Base-by-base conservation (phyloP, 64 coral and sea anemone genomes). In the Orbicella faveolata region DNA sequence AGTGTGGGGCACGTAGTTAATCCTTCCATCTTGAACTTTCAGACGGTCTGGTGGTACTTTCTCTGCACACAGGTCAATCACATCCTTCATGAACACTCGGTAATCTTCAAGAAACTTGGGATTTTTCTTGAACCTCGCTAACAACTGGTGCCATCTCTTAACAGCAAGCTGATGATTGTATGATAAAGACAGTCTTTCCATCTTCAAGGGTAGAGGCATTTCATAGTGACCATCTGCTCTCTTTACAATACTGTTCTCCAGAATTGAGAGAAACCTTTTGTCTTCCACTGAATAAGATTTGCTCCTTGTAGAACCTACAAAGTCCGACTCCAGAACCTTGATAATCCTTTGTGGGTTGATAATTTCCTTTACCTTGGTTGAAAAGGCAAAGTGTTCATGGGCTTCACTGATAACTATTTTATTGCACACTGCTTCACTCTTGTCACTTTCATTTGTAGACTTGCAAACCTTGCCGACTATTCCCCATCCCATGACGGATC, bases 401-500 rank as follows among this genome's bases (percentile, higher is more conserved):
- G 33, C n/a, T 88, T 30, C 30, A 30, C 30, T 30, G 30, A 30
- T 30, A 30, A 30, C 30, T 30, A 30, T 30, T 30, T 30, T 30
- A 30, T 30, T 63, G 21, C 84, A 93, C 41, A 83, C 78, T 75
- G 78, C 52, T 83, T 84, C 68, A 61, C 54, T 75, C 26, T 37
- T n/a, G 52, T 75, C 52, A 65, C 17, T 34, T 21, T 54, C 51
- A 68, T 41, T 30, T 41, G 73, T 34, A 62, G 89, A 75, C 66
- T 91, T 37, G 73, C 78, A 91, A 83, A 93, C 90, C 63, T 79
- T 86, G 87, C 92, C 79, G 48, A 90, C 90, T 44, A 89, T 94
- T 72, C 61, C 87, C 92, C 92, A 89, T 15, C 87, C 92, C 39
- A 94, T 63, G 57, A 90, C 74, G 11, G 92, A 89, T 89, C 92